A percentile compares a stretch with the other conserved stretches of the same genome.
These are phyloP conservation scores for Apostichopus japonicus DNA, from an alignment of 35 echinoderm and acorn worm genomes.

Conservation along the genomic window DNA sequence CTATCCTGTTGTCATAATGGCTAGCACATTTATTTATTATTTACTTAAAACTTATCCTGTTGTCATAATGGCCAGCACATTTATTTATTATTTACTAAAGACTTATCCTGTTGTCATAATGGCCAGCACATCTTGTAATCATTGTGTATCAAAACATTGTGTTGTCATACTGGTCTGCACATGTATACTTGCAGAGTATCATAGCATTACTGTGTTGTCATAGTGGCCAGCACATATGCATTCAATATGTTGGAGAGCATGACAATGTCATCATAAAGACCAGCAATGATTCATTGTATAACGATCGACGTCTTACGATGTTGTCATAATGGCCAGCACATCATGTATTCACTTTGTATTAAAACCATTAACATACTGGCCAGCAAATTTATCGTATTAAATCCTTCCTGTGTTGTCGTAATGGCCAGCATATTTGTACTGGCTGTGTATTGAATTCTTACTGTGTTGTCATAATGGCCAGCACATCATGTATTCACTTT, in stretches of 20 bases:
- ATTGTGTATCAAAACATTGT: not conserved
- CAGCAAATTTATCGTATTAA: not conserved
- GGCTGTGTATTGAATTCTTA: not conserved
- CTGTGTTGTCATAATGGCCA: conserved; percentile 1
- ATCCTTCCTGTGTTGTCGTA: not conserved
- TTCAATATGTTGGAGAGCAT: not conserved
- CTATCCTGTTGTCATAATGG: conserved; percentile 71
- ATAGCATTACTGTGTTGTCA: conserved; percentile 3
- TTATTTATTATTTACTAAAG: not conserved
- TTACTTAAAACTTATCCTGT: not conserved
- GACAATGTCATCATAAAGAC: not conserved
- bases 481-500: not conserved
- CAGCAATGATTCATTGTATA: too few species aligned
- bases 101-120: not conserved
- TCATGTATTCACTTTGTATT: not conserved
- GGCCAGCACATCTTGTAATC: not conserved
- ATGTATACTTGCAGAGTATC: not conserved
- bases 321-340: not conserved
- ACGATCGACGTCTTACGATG: not conserved
- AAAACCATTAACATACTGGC: not conserved
- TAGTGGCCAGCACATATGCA: not conserved
- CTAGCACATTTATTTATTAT: conserved; percentile 24
- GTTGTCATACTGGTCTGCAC: not conserved
- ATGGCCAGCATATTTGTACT: too few species aligned
- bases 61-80: not conserved